Evolutionary conservation across 2,888 invertebrate species (phyloP).

Genomic region (Candidula unifasciata): DNA sequence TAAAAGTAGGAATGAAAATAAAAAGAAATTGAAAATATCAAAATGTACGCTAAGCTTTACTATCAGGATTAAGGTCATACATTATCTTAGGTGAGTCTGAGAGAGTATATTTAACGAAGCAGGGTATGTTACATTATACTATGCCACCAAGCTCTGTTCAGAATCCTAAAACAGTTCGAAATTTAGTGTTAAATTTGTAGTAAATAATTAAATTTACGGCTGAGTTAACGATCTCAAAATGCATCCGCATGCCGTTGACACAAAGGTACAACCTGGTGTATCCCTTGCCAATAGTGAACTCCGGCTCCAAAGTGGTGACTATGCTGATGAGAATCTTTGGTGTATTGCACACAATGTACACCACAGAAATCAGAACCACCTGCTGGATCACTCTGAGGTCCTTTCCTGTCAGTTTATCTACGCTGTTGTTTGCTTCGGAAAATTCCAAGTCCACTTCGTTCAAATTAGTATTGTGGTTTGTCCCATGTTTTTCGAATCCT

Average conservation of each 20-base stretch:
- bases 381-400: slow-evolving; percentile 15
- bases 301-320: neutral
- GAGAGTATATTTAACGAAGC: too few species aligned
- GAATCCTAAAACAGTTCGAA: neutral
- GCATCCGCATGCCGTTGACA: slow-evolving; percentile 15
- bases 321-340: slow-evolving; percentile 21
- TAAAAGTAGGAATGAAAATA: too few species aligned
- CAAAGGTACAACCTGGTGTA: slow-evolving; percentile 11
- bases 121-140: too few species aligned
- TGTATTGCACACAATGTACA: slow-evolving; percentile 22
- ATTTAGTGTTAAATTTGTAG: slow-evolving; percentile 32
- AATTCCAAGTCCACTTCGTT: neutral
- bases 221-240: slow-evolving; percentile 25
- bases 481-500: neutral
- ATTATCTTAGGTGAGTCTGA: too few species aligned
- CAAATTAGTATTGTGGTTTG: neutral
- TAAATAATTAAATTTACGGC: slow-evolving; percentile 29
- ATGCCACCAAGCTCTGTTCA: too few species aligned
- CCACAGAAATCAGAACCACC: slow-evolving; percentile 27
- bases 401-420: slow-evolving; percentile 3
- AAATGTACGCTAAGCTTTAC: too few species aligned
- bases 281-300: slow-evolving; percentile 21
- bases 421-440: neutral
- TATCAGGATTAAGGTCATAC: too few species aligned
- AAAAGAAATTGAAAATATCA: too few species aligned